Evolutionary conservation across 2,888 invertebrate species (phyloP).

Genomic region (Torymus aiolomorphi): DNA sequence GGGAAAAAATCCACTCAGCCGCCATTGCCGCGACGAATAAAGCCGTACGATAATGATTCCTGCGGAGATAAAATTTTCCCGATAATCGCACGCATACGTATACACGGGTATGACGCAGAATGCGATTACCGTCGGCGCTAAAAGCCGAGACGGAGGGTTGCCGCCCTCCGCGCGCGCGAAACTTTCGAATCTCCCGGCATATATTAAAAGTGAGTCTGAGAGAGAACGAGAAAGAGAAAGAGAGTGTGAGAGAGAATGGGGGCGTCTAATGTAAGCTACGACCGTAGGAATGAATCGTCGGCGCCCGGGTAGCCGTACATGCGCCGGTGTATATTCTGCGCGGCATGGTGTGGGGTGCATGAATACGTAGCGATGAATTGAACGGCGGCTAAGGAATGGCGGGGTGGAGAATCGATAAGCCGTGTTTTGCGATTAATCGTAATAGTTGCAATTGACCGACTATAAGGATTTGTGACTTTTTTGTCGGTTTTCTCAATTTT

Average conservation of each 20-base stretch:
- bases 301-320: neutral
- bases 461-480: no score
- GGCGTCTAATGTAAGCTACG: slow-evolving; percentile 34
- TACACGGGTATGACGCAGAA: slow-evolving; percentile 21
- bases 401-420: no score
- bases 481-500: no score
- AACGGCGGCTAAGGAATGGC: no score
- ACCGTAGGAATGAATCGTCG: slow-evolving; percentile 22
- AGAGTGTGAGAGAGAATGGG: neutral
- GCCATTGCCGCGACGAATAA: neutral
- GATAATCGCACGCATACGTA: neutral
- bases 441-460: no score
- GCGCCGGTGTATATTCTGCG: slow-evolving; percentile 4
- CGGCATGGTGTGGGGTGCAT: no score
- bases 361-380: no score
- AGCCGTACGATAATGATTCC: neutral
- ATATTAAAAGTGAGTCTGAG: neutral
- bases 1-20: neutral
- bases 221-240: neutral
- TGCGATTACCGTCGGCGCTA: slow-evolving; percentile 6
- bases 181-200: slow-evolving; percentile 36
- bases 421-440: no score
- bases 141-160: no score
- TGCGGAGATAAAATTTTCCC: slow-evolving; percentile 3
- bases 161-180: neutral